Evolutionary conservation across 1,140 invertebrate species (phyloP).

Genomic region (Dendroctonus ponderosae): DNA sequence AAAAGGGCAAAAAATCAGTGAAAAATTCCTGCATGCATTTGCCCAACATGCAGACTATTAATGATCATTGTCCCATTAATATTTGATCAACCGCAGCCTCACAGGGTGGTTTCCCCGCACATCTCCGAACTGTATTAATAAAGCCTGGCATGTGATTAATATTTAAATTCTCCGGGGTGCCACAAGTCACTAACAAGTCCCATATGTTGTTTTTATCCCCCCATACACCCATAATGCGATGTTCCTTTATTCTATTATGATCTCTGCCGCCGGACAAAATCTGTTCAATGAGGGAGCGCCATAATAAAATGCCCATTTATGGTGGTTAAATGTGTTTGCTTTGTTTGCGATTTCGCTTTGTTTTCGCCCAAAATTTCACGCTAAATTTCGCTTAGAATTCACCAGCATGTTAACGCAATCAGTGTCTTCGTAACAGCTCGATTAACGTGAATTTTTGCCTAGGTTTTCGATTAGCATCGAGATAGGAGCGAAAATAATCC

Average conservation of each 20-base stretch:
- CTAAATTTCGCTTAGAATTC: background rate
- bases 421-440: background rate
- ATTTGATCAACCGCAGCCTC: no score
- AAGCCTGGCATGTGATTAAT: conserved; percentile 31
- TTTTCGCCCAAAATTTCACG: background rate
- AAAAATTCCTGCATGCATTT: no score
- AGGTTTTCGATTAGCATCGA: no score
- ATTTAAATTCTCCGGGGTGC: conserved; percentile 31
- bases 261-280: conserved; percentile 25
- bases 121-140: conserved; percentile 11
- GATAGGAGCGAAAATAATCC: no score
- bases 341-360: background rate
- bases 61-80: no score
- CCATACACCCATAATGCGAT: conserved; percentile 28
- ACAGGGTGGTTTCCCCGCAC: no score
- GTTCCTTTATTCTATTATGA: conserved; percentile 33
- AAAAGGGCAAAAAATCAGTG: no score
- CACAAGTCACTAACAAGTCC: conserved; percentile 35
- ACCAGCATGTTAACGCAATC: no score
- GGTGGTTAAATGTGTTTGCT: conserved; percentile 3
- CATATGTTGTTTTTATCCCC: conserved; percentile 30
- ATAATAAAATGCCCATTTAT: conserved; percentile 2
- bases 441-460: no score
- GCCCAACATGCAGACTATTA: no score
- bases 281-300: conserved; percentile 14